A percentile compares a stretch with the other conserved stretches of the same genome.
phyloP scores from a whole-genome alignment of 2,797 vertebrate genomes.

The Typhlichthys subterraneus region DNA sequence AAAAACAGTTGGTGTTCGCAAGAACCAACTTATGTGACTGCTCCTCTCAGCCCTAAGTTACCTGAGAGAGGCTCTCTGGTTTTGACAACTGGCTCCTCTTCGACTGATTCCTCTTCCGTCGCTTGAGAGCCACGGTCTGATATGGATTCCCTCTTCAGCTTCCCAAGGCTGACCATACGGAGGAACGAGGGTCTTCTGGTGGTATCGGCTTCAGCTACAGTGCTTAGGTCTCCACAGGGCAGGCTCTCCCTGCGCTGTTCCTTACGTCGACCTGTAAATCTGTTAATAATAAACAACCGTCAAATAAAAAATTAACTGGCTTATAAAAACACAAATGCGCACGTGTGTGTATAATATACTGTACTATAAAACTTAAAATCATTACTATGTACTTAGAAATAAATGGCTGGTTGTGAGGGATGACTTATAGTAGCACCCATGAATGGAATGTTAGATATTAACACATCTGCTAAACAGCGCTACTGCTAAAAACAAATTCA shows the following conservation, averaged over 20 bases:
- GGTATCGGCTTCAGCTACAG: slow-evolving; percentile 63
- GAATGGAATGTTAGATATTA: slow-evolving; percentile 39
- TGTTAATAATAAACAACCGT: slow-evolving; percentile 32
- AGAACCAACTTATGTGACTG: slow-evolving; percentile 6
- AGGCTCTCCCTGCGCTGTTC: slow-evolving; percentile 80
- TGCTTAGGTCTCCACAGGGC: slow-evolving; percentile 71
- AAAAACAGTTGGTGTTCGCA: neutral
- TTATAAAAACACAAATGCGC: neutral
- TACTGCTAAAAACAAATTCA: slow-evolving; percentile 5
- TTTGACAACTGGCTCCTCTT: slow-evolving; percentile 73
- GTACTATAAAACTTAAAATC: too few relatives aligned
- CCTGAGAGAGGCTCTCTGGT: slow-evolving; percentile 82
- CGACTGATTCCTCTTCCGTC: slow-evolving; percentile 71
- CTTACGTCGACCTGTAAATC: slow-evolving; percentile 77
- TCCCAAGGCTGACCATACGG: slow-evolving; percentile 80
- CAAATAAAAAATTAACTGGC: neutral
- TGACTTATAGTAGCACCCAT: slow-evolving; percentile 12
- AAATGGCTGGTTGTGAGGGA: neutral
- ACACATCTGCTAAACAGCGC: slow-evolving; percentile 44
- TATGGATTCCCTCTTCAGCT: slow-evolving; percentile 80
- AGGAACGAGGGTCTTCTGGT: slow-evolving; percentile 83
- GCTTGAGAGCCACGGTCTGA: slow-evolving; percentile 79
- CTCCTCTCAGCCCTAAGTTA: slow-evolving; percentile 34
- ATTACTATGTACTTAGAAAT: too few relatives aligned
- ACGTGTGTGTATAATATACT: neutral